Base-by-base conservation (phyloP, 2,113 vertebrate species). In the Vulpes vulpes region DNA sequence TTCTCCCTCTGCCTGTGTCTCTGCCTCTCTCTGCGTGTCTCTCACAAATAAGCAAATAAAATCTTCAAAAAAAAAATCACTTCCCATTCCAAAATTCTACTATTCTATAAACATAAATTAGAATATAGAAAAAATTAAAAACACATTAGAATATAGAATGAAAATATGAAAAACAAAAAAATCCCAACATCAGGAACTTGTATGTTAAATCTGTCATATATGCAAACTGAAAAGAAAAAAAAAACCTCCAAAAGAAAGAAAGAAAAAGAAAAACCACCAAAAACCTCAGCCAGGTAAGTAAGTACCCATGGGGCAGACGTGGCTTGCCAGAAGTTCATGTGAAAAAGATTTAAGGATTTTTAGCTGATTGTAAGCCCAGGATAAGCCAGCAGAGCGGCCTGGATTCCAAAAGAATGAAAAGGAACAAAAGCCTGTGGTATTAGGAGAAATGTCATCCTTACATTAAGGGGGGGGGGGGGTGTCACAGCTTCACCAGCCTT, bases 301-400 rank as follows among this genome's bases (percentile, higher is more conserved):
- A 79, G 67, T 64, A 79, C 9, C 51, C 55, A 49, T 8, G 35
- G 38, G 43, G 35, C 32, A 92, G 74, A 84, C 83, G 19, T 73
- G 38, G 87, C 69, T 59, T 87, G 92, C 94, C 95, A 96, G 65
- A 94, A 95, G 92, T 73, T 78, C 94, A 95, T 55, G 81, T 90
- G 97, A 97, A 71, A 80, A 92, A 92, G 91, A 97, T 92, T 89
- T 94, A 84, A 62, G 71, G 97, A 60, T 97, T 95, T 95, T 59
- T 9, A 84, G 73, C 27, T 76, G 57, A 71, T 60, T 20, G 2
- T 53, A 84, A 95, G 83, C 43, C 74, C 90, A 71, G 80, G 51
- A 86, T 95, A 93, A 98, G 83, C 51, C 60, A 9, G 38, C 62
- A 88, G 78, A 94, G 73, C 22, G 82, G 78, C 82, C 85, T 95